A percentile compares a stretch with the other conserved stretches of the same genome.
These are phyloP conservation scores for Stomatorhinus ivindoensis DNA, from an alignment of 2,113 vertebrate genomes.

Conservation along the genomic window DNA sequence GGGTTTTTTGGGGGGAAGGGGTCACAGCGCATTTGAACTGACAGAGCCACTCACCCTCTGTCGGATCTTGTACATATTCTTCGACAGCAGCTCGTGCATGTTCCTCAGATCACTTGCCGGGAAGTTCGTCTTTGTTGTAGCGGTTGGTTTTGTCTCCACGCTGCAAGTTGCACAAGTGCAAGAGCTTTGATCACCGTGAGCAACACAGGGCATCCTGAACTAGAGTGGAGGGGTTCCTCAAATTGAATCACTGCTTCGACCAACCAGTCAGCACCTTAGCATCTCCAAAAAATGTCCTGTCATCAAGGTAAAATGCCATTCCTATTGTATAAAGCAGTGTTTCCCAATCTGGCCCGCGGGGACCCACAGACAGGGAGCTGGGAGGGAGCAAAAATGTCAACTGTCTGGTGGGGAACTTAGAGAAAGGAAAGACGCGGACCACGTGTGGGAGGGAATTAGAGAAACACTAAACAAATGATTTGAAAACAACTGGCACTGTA, in stretches of 20 bases:
- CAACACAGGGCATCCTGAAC: not conserved
- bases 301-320: not conserved
- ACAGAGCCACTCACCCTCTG: conserved; percentile 69
- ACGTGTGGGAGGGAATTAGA: not conserved
- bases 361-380: not conserved
- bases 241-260: not conserved
- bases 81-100: conserved; percentile 84
- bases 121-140: conserved; percentile 66
- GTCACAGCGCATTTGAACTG: not conserved
- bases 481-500: not conserved
- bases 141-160: conserved; percentile 57
- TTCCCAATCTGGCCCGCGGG: not conserved
- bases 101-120: conserved; percentile 72
- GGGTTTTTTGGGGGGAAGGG: not conserved
- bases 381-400: not conserved
- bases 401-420: not conserved
- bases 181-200: not conserved
- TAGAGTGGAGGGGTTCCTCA: not conserved
- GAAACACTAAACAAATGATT: not conserved
- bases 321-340: not conserved
- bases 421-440: not conserved
- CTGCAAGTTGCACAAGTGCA: conserved; percentile 26
- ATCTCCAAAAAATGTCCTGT: not conserved
- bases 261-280: not conserved
- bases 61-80: conserved; percentile 94